Evolutionary conservation across 2,888 invertebrate species (phyloP), one percentile per base, ranked within the genome.

Genomic region (Cabera pusaria): DNA sequence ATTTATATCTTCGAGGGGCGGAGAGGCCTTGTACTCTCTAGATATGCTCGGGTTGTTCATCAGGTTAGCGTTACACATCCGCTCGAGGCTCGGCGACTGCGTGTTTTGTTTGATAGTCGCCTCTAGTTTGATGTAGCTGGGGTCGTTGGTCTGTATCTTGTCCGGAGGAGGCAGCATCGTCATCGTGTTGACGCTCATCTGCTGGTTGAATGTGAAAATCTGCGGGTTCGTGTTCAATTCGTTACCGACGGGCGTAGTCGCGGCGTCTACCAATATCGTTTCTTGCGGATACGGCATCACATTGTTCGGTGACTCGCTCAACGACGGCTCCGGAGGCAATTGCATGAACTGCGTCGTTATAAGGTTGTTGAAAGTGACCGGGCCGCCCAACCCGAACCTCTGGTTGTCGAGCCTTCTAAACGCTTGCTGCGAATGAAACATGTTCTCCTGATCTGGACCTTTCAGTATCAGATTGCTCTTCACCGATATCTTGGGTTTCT

Each of bases 401-500:
- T 87, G 84, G 38, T 75, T 83, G 34, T 88, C 87, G 8, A 88
- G 51, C 37, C 78, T 67, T 40, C 79, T 76, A 25, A 88, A 88
- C 1, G 87, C 88, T 44, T 88, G 87, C 46, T 87, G 88, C 1
- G 86, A 85, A 62, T 89, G 85, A 44, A 89, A 89, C 80, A 84
- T 86, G 47, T 88, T 84, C 11, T 78, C 80, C 44, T 86, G 84
- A 53, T 90, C 88, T 0, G 90, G 89, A 0, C 89, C 90, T 57
- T 90, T 90, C 1, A 90, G 56, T 46, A 90, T 86, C 19, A 90
- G 56, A 51, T 90, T 90, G 49, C 90, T 90, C 59, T 90, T 90
- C 0, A 90, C 90, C 0, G 89, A 90, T 71, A 90, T 90, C 53
- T 90, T 90, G 0, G 90, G 83, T 36, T 89, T 89, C 49, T 90